Evolutionary conservation across 2,113 vertebrate species (phyloP).

Genomic region (Pithys albifrons): DNA sequence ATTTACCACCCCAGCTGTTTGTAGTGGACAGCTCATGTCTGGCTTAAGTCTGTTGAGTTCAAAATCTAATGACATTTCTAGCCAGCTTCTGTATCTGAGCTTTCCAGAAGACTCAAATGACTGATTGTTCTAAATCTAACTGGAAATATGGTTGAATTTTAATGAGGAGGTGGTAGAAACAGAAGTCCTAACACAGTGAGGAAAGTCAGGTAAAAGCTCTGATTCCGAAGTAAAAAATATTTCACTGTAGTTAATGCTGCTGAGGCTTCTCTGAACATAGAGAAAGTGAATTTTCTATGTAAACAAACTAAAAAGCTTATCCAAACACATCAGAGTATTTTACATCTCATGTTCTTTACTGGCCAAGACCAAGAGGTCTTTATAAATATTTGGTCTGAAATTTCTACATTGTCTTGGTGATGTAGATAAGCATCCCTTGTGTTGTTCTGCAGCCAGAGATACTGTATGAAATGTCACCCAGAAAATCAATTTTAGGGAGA

Average conservation of each 20-base stretch:
- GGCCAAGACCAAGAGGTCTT: not conserved
- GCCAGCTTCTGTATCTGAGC: not conserved
- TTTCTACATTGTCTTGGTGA: accelerated
- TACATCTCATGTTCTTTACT: not conserved
- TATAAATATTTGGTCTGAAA: not conserved
- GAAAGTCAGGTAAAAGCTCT: not conserved
- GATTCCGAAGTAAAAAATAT: not conserved
- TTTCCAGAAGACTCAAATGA: not conserved
- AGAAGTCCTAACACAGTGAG: not conserved
- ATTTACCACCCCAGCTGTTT: not conserved
- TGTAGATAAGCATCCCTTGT: not conserved
- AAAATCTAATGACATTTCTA: not conserved
- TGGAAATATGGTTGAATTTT: not conserved
- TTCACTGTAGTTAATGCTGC: not conserved
- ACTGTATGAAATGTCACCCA: not conserved
- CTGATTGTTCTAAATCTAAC: not conserved
- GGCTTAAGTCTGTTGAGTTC: not conserved
- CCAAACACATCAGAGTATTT: not conserved
- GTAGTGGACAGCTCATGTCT: not conserved
- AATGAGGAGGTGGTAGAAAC: not conserved
- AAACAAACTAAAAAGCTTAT: not conserved
- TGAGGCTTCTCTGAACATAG: not conserved
- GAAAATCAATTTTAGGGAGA: not conserved
- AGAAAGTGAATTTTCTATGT: not conserved
- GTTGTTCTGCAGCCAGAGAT: not conserved